Evolutionary conservation across 2,113 vertebrate species (phyloP).

Genomic region (Euleptes europaea): DNA sequence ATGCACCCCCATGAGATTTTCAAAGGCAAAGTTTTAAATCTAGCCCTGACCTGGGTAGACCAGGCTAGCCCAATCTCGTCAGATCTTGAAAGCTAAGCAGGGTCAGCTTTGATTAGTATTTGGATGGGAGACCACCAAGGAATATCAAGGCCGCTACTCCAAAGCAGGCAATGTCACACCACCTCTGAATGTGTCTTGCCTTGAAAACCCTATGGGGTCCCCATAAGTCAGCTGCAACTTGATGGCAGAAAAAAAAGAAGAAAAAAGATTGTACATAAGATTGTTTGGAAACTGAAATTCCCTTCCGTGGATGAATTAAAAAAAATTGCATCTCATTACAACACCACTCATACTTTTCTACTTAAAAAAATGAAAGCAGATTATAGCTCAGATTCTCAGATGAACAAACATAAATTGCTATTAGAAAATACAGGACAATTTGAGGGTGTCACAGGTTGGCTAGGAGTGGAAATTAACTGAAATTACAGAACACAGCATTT

Average conservation of each 20-base stretch:
- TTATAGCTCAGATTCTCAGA: conserved; percentile 24
- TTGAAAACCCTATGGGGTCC: too few relatives aligned
- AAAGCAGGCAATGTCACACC: too few relatives aligned
- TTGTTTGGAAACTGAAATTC: too few relatives aligned
- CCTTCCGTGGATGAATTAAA: neutral
- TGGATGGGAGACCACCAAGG: too few relatives aligned
- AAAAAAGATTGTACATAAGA: too few relatives aligned
- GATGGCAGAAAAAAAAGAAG: too few relatives aligned
- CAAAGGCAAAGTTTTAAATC: conserved; percentile 11
- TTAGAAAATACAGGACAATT: conserved; percentile 21
- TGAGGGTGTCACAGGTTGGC: conserved; percentile 16
- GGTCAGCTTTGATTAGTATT: too few relatives aligned
- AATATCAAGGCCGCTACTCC: too few relatives aligned
- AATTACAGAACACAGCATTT: conserved; percentile 5
- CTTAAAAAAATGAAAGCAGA: conserved; percentile 37
- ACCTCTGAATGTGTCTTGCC: too few relatives aligned
- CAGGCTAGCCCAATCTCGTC: too few relatives aligned
- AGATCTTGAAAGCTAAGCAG: too few relatives aligned
- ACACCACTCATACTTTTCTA: neutral
- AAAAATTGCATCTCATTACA: conserved; percentile 24
- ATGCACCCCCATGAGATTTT: neutral
- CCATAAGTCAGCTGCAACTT: too few relatives aligned
- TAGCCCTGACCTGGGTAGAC: neutral
- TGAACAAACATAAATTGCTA: neutral
- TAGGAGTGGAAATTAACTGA: conserved; percentile 16